Conservation (phyloP, 2,797 vertebrate species). For the Enteromius thamalakanensis region DNA sequence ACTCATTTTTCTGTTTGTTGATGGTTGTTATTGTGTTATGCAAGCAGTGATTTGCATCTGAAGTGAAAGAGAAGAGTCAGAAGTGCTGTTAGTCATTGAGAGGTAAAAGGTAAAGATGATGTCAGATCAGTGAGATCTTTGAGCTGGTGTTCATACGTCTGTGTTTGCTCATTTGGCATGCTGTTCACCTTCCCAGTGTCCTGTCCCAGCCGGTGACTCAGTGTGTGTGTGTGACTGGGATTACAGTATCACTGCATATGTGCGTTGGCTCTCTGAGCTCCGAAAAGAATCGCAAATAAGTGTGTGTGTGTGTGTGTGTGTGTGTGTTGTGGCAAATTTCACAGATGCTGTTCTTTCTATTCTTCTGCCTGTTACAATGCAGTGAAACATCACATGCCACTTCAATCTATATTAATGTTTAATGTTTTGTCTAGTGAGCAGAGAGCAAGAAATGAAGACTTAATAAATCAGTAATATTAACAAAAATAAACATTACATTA, state of each 20-base stretch:
- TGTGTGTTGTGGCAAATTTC: conserved; percentile 56
- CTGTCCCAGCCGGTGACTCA: background rate
- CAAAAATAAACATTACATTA: background rate
- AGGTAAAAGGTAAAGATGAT: conserved; percentile 9
- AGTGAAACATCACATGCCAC: conserved; percentile 28
- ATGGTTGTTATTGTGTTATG: background rate
- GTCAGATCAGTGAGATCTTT: background rate
- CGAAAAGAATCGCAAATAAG: conserved; percentile 50
- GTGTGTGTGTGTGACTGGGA: conserved; percentile 34
- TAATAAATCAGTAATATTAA: background rate
- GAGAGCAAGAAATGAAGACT: background rate
- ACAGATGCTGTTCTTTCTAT: conserved; percentile 57
- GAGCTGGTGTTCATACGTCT: background rate
- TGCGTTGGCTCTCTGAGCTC: background rate
- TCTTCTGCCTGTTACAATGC: conserved; percentile 42
- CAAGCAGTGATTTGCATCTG: background rate
- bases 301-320: conserved; percentile 16
- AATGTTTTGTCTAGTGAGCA: background rate
- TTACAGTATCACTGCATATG: conserved; percentile 10
- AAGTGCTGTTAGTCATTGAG: background rate
- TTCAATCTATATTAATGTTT: background rate
- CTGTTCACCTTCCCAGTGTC: background rate
- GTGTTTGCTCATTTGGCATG: conserved; percentile 12
- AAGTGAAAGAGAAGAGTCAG: background rate
- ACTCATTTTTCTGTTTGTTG: background rate